phyloP scores from a whole-genome alignment of 2,797 vertebrate species.

The Poeciliopsis presidionis region DNA sequence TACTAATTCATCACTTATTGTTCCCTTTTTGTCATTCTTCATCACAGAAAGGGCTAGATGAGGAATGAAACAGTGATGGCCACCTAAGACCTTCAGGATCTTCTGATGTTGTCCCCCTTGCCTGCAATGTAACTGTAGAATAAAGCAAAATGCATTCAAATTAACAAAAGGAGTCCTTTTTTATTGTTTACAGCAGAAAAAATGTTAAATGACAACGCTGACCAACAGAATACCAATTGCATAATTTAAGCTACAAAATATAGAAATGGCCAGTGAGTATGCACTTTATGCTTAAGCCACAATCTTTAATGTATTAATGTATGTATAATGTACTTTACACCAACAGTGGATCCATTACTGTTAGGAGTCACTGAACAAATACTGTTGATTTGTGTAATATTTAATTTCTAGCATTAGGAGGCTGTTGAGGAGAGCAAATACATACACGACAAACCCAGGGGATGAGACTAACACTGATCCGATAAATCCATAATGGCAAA shows the following conservation, averaged over 20 bases:
- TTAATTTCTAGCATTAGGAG: background rate
- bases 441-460: no score
- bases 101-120: slow-evolving; percentile 47
- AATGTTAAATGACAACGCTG: background rate
- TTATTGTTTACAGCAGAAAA: slow-evolving; percentile 20
- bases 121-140: slow-evolving; percentile 69
- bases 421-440: background rate
- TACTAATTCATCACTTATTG: slow-evolving; percentile 40
- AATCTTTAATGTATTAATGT: background rate
- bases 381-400: background rate
- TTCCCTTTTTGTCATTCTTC: slow-evolving; percentile 47
- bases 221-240: background rate
- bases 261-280: background rate
- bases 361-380: background rate
- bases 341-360: background rate
- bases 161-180: slow-evolving; percentile 37
- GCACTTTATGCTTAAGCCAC: background rate
- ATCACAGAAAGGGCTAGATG: slow-evolving; percentile 81
- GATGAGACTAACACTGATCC: background rate
- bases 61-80: slow-evolving; percentile 72
- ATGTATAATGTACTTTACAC: background rate
- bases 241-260: background rate
- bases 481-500: background rate
- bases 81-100: slow-evolving; percentile 47
- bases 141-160: slow-evolving; percentile 72